These are phyloP conservation scores for Carettochelys insculpta DNA, from an alignment of 2,113 vertebrate genomes.

Conservation along the genomic window DNA sequence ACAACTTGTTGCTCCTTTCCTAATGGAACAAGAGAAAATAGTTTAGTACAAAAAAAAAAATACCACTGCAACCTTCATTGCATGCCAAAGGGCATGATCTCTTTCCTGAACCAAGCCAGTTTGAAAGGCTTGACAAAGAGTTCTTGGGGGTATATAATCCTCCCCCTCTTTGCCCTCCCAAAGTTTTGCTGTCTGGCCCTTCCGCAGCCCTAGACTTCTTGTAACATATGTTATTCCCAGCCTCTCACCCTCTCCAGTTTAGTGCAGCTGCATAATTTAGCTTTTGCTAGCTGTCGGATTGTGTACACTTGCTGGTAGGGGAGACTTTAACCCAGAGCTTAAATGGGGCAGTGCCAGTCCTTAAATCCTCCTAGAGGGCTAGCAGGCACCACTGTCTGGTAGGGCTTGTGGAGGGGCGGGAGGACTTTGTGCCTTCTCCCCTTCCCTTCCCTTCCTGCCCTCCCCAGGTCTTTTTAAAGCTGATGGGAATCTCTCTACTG, in stretches of 20 bases:
- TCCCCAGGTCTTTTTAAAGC: too few species aligned
- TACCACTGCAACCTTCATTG: background rate
- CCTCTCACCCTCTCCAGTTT: background rate
- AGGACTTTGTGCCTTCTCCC: too few species aligned
- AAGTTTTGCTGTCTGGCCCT: background rate
- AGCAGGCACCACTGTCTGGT: too few species aligned
- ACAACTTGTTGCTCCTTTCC: background rate
- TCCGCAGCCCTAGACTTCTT: background rate
- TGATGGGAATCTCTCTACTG: too few species aligned
- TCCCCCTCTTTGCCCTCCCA: background rate
- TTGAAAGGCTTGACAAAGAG: background rate
- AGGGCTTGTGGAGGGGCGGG: too few species aligned
- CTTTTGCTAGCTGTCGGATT: background rate
- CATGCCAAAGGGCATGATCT: accelerated
- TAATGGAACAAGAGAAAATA: background rate
- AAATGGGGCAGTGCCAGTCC: too few species aligned
- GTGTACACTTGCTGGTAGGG: background rate
- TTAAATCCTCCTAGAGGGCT: too few species aligned
- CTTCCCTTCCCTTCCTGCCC: too few species aligned
- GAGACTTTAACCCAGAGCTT: background rate
- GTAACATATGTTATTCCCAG: background rate
- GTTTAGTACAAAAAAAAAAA: background rate
- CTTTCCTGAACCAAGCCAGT: background rate
- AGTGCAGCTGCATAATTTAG: background rate
- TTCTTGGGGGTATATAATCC: background rate